Percentiles rank a stretch among this genome's conserved stretches.
phyloP scores from a whole-genome alignment of 2,888 invertebrate genomes.

The Cephus rjabovi region DNA sequence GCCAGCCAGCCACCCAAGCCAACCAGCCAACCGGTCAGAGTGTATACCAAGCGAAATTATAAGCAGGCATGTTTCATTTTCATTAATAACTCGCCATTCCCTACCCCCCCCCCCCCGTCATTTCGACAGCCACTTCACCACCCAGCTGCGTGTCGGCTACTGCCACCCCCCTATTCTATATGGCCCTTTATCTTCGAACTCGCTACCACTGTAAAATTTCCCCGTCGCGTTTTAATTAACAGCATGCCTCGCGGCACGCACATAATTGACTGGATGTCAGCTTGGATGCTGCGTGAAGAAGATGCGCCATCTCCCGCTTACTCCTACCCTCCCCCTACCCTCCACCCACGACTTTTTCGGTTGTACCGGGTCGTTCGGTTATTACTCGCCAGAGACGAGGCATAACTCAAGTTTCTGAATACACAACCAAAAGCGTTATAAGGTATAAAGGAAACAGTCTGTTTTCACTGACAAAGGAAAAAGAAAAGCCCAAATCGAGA shows the following conservation, averaged over 20 bases:
- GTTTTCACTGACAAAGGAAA: background rate
- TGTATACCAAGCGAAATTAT: background rate
- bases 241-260: background rate
- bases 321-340: background rate
- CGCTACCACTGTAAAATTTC: background rate
- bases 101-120: background rate
- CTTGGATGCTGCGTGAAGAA: background rate
- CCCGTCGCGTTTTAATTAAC: background rate
- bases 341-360: background rate
- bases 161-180: background rate
- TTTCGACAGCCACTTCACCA: background rate
- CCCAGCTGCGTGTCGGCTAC: background rate
- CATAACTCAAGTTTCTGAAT: background rate
- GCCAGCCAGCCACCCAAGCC: background rate
- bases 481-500: background rate
- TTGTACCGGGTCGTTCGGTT: background rate
- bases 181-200: background rate
- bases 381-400: background rate
- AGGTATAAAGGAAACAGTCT: background rate
- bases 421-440: background rate
- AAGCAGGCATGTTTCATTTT: slow-evolving; percentile 13
- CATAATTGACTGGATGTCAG: background rate
- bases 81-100: slow-evolving; percentile 9
- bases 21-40: background rate
- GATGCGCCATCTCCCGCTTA: background rate